Base-by-base conservation (phyloP, 2,888 invertebrate species). In the Epistrophella euchroma region DNA sequence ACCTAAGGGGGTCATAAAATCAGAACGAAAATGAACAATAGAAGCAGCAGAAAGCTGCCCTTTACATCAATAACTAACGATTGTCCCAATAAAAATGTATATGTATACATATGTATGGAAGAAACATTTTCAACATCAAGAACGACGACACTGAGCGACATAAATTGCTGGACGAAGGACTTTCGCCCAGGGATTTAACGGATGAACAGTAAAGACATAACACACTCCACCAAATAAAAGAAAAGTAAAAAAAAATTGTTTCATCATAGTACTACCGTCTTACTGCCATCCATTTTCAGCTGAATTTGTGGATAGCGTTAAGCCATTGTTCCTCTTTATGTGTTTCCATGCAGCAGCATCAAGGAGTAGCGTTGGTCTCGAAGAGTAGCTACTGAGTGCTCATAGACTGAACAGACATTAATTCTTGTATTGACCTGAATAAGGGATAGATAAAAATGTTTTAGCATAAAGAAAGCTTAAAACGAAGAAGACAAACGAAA, bases 51-150 rank as follows among this genome's bases (percentile, higher is more conserved):
- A 64, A 79, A 75, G 71, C 74, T 79, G 47, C 70, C 74, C 70
- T 62, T 74, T 79, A 72, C 76, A 85, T 85, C 85, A 85, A 76
- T 81, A 85, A 81, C 85, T 85, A 81, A 85, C 85, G 76, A 85
- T 85, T 85, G 85, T 77, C 76, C 70, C 68, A 77, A 81, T 85
- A 81, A 81, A 85, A 85, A 52, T 52, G 37, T 71, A 77, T 70
- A 47, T 17, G 2, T 52, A 25, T 25, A 1, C n/a, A 52, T 15
- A 7, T 25, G 6, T 28, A 10, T 32, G 19, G 17, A 17, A 45
- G 17, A 19, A 43, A n/a, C 40, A 40, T 2, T n/a, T 7, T 15
- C 58, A 43, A 19, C 60, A 47, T 17, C 52, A 43, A 43, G 58
- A 25, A 60, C 32, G 55, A 62, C 37, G 55, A 47, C 47, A 70